Evolutionary conservation across 2,888 invertebrate species (phyloP).

Genomic region (Timema cristinae): DNA sequence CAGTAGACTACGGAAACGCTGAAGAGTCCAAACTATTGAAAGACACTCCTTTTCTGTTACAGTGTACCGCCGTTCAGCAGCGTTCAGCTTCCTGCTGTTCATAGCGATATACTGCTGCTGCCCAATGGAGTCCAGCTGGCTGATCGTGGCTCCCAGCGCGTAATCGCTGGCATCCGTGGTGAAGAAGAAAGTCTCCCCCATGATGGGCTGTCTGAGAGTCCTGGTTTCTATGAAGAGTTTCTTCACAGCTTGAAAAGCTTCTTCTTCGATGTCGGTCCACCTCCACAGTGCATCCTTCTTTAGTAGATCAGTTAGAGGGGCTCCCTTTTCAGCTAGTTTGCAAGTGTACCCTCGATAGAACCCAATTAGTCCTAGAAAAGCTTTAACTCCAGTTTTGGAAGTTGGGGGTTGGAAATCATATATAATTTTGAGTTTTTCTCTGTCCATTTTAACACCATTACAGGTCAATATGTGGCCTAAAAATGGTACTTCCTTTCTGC

Average conservation of each 20-base stretch:
- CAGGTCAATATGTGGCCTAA: too few relatives aligned
- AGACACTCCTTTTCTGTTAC: background rate
- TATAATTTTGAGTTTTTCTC: too few relatives aligned
- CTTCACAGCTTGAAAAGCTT: background rate
- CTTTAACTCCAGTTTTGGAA: too few relatives aligned
- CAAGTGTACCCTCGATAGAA: too few relatives aligned
- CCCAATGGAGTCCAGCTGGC: background rate
- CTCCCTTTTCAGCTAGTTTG: too few relatives aligned
- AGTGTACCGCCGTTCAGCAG: background rate
- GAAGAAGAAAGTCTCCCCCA: conserved; percentile 25
- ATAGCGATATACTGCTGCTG: background rate
- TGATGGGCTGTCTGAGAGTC: conserved; percentile 31
- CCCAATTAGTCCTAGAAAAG: too few relatives aligned
- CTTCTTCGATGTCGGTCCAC: too few relatives aligned
- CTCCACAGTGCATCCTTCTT: too few relatives aligned
- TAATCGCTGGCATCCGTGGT: conserved; percentile 31
- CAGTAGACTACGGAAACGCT: background rate
- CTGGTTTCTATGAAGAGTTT: background rate
- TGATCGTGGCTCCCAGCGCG: conserved; percentile 29
- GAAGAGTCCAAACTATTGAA: conserved; percentile 1
- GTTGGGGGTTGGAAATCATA: too few relatives aligned
- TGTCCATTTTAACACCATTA: too few relatives aligned
- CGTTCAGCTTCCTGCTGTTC: background rate
- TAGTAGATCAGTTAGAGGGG: too few relatives aligned
- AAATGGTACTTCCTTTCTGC: too few relatives aligned